These are phyloP conservation scores for Montifringilla adamsi DNA, from an alignment of 2,113 vertebrate genomes.

Conservation along the genomic window DNA sequence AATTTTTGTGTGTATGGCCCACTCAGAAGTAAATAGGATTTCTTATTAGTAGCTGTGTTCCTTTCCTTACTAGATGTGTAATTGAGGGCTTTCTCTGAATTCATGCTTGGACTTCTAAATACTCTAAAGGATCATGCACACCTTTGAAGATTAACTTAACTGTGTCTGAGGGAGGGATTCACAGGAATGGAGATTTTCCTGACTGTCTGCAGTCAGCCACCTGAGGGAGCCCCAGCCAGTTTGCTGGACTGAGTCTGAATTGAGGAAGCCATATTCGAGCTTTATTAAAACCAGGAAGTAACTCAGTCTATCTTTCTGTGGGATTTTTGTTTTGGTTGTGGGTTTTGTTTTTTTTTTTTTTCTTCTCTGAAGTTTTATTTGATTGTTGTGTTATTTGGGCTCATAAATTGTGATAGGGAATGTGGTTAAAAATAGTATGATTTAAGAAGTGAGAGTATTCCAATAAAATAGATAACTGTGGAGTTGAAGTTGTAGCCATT, in stretches of 20 bases:
- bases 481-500: neutral
- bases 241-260: neutral
- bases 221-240: slow-evolving; percentile 14
- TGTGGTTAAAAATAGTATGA: neutral
- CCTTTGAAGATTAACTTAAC: neutral
- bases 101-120: neutral
- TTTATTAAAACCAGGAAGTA: neutral
- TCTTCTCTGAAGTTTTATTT: neutral
- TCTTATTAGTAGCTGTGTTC: neutral
- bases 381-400: neutral
- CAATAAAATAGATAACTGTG: neutral
- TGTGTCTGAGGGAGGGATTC: neutral
- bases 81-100: neutral
- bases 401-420: neutral
- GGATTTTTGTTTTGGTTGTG: no score
- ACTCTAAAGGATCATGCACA: neutral
- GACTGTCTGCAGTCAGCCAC: neutral
- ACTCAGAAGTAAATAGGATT: neutral
- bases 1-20: neutral
- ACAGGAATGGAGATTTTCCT: neutral
- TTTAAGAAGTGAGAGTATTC: neutral
- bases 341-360: neutral
- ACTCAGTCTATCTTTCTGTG: neutral
- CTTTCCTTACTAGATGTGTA: neutral
- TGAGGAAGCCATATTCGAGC: neutral